Conservation (phyloP, 2,888 invertebrate species). For the Heliconius sara region DNA sequence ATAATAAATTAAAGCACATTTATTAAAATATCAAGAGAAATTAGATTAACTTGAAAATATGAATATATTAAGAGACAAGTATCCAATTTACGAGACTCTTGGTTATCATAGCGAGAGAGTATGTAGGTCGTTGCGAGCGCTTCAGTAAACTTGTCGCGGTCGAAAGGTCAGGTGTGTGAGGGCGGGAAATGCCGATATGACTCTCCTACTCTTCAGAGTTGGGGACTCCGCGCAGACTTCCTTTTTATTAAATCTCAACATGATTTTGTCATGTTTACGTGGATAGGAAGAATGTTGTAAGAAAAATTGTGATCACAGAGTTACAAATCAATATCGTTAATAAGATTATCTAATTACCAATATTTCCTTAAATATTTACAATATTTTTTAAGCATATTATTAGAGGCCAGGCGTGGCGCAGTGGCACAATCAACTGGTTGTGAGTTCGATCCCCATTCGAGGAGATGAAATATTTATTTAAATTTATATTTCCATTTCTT, state of each 20-base stretch:
- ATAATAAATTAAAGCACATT: background rate
- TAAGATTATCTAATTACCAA: background rate
- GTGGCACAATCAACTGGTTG: too few species aligned
- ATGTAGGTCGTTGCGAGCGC: slow-evolving; percentile 80
- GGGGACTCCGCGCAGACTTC: slow-evolving; percentile 68
- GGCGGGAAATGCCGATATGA: slow-evolving; percentile 78
- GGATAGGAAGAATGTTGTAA: background rate
- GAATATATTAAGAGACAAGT: slow-evolving; percentile 29
- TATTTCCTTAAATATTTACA: background rate
- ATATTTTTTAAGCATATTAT: background rate
- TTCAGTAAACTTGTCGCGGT: slow-evolving; percentile 80
- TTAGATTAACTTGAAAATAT: background rate
- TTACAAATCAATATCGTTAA: background rate
- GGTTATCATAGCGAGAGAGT: slow-evolving; percentile 57
- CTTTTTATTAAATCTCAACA: slow-evolving; percentile 68
- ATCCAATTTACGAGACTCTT: slow-evolving; percentile 30
- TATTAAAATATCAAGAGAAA: background rate
- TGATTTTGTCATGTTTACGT: background rate
- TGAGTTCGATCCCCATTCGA: too few species aligned
- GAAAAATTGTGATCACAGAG: background rate
- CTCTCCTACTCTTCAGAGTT: slow-evolving; percentile 61
- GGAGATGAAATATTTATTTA: too few species aligned
- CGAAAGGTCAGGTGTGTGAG: slow-evolving; percentile 83
- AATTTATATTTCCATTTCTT: too few species aligned
- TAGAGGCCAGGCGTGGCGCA: too few species aligned